Evolutionary conservation across 2,797 vertebrate species (phyloP), one percentile per base, ranked within the genome.

Genomic region (Schizopygopsis pylzovi): DNA sequence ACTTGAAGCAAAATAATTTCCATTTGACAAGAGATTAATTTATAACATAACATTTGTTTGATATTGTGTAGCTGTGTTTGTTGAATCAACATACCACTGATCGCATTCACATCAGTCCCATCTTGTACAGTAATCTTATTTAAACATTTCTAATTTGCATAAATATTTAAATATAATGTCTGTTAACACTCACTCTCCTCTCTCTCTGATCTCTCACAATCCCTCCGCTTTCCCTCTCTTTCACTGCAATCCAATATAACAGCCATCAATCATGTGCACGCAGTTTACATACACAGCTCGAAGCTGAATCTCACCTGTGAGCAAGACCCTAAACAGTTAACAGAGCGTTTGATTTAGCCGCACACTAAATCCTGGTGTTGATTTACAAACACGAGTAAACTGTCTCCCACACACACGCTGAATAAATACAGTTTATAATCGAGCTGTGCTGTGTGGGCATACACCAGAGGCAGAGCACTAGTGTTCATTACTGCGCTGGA

Each of bases 401-500:
- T 56, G 33, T 70, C 86, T 68, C 84, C 82, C 80, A 83, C 39
- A 84, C 72, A 85, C 86, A 85, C 18, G 72, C 68, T 63, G 65
- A 78, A 54, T 82, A 86, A 87, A 81, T 86, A 84, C 75, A 70
- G 67, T 75, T 72, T 47, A 77, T 86, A 78, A 84, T 81, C 65
- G 80, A 80, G 82, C 72, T 65, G 78, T 49, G 41, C 54, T 72
- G 78, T 84, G 85, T 86, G 79, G 84, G 65, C 65, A 72, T 82
- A 79, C 63, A 54, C 43, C 54, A 82, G 59, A 82, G 61, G 61
- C 68, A 0, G 25, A 59, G 78, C 5, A 45, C 52, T 81, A 75
- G 79, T 88, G 83, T 82, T 87, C 83, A 76, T 87, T 71, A 71
- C 63, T 83, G 49, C 11, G 2, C 49, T 85, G 86, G 86, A 87